phyloP scores from a whole-genome alignment of 2,113 vertebrate genomes.

The Larimichthys crocea region DNA sequence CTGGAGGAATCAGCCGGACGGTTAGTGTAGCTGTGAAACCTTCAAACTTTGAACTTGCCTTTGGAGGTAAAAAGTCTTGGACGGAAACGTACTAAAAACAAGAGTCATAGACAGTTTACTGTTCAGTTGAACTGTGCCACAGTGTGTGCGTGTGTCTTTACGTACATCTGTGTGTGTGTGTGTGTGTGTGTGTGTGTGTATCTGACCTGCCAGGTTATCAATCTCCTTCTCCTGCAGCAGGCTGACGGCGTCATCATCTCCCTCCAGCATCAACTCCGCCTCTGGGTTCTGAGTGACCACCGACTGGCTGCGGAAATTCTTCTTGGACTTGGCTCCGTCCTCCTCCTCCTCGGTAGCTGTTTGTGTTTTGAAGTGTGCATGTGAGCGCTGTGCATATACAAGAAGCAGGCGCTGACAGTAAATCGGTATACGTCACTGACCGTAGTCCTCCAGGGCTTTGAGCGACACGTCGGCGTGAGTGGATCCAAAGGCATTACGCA shows the following conservation, averaged over 20 bases:
- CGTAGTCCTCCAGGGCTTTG: slow-evolving; percentile 93
- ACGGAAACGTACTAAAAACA: slow-evolving; percentile 90
- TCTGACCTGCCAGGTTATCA: slow-evolving; percentile 96
- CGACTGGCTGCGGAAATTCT: slow-evolving; percentile 93
- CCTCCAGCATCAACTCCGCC: slow-evolving; percentile 97
- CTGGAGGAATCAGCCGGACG: slow-evolving; percentile 35
- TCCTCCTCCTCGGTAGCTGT: slow-evolving; percentile 91
- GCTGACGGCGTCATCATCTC: slow-evolving; percentile 96
- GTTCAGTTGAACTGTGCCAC: neutral
- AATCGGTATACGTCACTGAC: slow-evolving; percentile 82
- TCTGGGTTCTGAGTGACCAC: slow-evolving; percentile 95
- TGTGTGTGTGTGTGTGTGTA: neutral
- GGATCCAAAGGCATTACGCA: slow-evolving; percentile 98
- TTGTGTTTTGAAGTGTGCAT: slow-evolving; percentile 3
- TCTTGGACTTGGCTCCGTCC: slow-evolving; percentile 92
- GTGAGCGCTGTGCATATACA: neutral
- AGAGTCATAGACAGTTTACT: slow-evolving; percentile 72
- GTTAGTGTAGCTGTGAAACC: slow-evolving; percentile 75
- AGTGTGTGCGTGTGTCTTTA: neutral
- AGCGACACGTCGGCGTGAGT: slow-evolving; percentile 92
- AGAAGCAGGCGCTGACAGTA: neutral
- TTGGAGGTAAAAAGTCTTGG: slow-evolving; percentile 92
- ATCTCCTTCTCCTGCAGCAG: slow-evolving; percentile 98
- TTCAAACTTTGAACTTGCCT: slow-evolving; percentile 89
- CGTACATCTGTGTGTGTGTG: neutral